These are phyloP conservation scores for Trichoplusia ni DNA, from an alignment of 1,140 invertebrate species.

Conservation along the genomic window DNA sequence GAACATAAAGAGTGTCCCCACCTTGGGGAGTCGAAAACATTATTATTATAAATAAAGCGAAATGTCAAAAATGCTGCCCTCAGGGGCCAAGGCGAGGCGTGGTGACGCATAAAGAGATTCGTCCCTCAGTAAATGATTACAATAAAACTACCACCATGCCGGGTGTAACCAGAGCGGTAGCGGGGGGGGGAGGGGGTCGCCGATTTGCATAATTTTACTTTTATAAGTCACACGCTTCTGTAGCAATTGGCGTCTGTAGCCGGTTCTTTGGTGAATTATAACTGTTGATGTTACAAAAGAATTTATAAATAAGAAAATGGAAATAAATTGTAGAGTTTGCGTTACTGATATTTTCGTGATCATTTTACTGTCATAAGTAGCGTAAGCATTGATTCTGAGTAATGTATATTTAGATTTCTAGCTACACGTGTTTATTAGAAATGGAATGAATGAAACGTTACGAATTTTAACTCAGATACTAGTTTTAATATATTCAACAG, in stretches of 20 bases:
- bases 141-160: constrained; percentile 26
- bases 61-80: constrained; percentile 43
- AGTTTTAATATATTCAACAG: too few species aligned
- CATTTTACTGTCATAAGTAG: too few species aligned
- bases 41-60: constrained; percentile 35
- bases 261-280: background rate
- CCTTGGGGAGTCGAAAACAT: constrained; percentile 15
- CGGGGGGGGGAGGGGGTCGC: too few species aligned
- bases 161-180: background rate
- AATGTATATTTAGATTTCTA: too few species aligned
- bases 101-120: constrained; percentile 39
- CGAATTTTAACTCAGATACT: too few species aligned
- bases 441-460: too few species aligned
- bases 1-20: background rate
- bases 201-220: constrained; percentile 33
- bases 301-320: background rate
- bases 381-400: too few species aligned
- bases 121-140: constrained; percentile 32
- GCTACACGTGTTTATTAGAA: too few species aligned
- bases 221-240: constrained; percentile 21
- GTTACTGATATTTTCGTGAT: too few species aligned
- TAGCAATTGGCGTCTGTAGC: constrained; percentile 9
- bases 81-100: constrained; percentile 30
- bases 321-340: too few species aligned
- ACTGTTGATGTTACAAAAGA: background rate